phyloP scores from a whole-genome alignment of 1,140 invertebrate species.

The Hylaeus anthracinus region DNA sequence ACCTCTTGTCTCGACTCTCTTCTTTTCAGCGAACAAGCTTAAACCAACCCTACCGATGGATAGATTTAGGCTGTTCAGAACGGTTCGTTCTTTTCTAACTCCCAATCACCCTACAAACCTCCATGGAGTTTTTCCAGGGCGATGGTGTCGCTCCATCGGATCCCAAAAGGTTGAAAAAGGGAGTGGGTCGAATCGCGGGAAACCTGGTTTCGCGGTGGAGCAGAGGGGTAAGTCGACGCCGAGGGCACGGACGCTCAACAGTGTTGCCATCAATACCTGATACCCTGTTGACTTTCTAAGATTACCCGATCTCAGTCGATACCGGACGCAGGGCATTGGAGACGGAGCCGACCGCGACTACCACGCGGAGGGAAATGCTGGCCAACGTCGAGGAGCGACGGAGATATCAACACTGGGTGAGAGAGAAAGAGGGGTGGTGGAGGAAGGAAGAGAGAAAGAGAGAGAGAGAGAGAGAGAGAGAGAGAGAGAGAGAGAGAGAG shows the following conservation, averaged over 20 bases:
- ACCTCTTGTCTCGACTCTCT: too few species aligned
- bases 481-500: background rate
- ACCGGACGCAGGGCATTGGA: conserved; percentile 33
- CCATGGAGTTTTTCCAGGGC: too few species aligned
- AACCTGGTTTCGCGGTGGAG: conserved; percentile 3
- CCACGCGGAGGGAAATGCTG: conserved; percentile 37
- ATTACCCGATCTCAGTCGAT: conserved; percentile 46
- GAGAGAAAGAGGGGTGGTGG: too few species aligned
- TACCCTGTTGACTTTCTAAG: conserved; percentile 50
- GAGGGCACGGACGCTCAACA: conserved; percentile 2
- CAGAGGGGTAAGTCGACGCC: background rate
- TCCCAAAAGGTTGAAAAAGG: conserved; percentile 13
- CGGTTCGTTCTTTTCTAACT: too few species aligned
- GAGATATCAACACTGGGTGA: too few species aligned
- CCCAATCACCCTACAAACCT: too few species aligned
- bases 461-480: background rate
- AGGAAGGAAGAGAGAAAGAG: too few species aligned
- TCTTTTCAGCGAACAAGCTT: too few species aligned
- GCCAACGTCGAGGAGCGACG: background rate
- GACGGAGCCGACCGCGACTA: conserved; percentile 19
- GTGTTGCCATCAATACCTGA: conserved; percentile 39
- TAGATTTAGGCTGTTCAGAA: too few species aligned
- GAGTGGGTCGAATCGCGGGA: conserved; percentile 12
- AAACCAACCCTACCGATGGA: too few species aligned
- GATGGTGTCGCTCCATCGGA: too few species aligned